Percentiles rank a stretch among this genome's conserved stretches.
phyloP scores from a whole-genome alignment of 1,140 invertebrate genomes.

The Zaprionus camerounensis region DNA sequence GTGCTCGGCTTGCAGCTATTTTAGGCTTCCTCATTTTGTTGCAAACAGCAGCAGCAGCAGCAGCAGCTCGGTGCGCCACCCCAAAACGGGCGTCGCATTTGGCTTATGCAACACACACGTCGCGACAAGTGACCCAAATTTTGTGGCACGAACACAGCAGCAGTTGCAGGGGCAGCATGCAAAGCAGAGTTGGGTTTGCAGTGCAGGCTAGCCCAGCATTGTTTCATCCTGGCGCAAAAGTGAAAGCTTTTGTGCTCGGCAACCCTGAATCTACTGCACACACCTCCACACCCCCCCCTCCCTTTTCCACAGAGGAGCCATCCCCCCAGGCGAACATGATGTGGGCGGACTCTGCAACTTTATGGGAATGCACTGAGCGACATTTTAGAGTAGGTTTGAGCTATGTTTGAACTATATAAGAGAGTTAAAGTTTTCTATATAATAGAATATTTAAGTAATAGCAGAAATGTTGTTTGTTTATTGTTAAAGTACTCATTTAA shows the following conservation, averaged over 20 bases:
- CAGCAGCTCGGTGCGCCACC: slow-evolving; percentile 13
- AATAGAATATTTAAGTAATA: too few species aligned
- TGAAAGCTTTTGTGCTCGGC: slow-evolving; percentile 48
- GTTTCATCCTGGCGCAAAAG: slow-evolving; percentile 51
- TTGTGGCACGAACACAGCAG: slow-evolving; percentile 23
- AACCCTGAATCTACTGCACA: not conserved
- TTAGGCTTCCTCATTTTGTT: slow-evolving; percentile 79
- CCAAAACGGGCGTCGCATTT: slow-evolving; percentile 29
- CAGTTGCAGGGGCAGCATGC: not conserved
- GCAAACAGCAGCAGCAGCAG: slow-evolving; percentile 22
- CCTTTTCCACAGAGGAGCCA: not conserved
- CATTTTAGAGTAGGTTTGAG: not conserved
- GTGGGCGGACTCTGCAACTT: slow-evolving; percentile 1
- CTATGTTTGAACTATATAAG: too few species aligned
- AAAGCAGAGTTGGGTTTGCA: not conserved
- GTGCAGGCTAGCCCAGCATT: slow-evolving; percentile 18
- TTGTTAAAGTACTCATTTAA: too few species aligned
- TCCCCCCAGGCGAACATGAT: not conserved
- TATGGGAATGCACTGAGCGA: not conserved
- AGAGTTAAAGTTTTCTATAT: too few species aligned
- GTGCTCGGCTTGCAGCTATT: slow-evolving; percentile 61
- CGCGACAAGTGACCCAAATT: slow-evolving; percentile 44
- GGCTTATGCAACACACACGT: slow-evolving; percentile 45
- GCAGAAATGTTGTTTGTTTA: too few species aligned
- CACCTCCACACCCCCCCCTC: not conserved